These are phyloP conservation scores for Bellardia pandia DNA, from an alignment of 2,888 invertebrate genomes.

Conservation along the genomic window DNA sequence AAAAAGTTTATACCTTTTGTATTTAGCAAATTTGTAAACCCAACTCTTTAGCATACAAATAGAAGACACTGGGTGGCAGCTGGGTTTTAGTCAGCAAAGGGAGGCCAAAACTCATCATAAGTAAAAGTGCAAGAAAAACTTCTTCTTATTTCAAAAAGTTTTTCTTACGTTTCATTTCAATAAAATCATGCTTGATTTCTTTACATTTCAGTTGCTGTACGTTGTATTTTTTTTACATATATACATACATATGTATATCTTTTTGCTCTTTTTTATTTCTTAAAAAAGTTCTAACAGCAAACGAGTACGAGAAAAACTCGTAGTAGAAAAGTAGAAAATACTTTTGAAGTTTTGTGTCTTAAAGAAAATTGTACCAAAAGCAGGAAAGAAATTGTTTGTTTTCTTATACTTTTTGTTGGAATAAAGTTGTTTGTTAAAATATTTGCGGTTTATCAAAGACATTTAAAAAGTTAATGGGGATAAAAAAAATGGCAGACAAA, in stretches of 20 bases:
- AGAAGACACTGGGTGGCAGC: constrained; percentile 4
- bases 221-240: neutral
- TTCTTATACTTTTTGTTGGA: neutral
- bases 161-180: constrained; percentile 64
- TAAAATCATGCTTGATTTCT: constrained; percentile 64
- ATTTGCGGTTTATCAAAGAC: constrained; percentile 60
- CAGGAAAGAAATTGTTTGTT: constrained; percentile 11
- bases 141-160: constrained; percentile 24
- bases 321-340: constrained; percentile 38
- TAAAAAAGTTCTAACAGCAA: constrained; percentile 40
- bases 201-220: constrained; percentile 39
- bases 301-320: neutral
- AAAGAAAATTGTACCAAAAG: constrained; percentile 24
- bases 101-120: constrained; percentile 7
- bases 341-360: constrained; percentile 66
- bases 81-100: neutral
- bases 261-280: constrained; percentile 14
- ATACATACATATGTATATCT: no score
- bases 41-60: constrained; percentile 50
- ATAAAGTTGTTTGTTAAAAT: constrained; percentile 52
- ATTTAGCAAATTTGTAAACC: constrained; percentile 50
- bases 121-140: constrained; percentile 46
- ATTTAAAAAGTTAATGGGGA: constrained; percentile 32
- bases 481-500: neutral
- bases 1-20: constrained; percentile 45